phyloP scores from a whole-genome alignment of 2,888 invertebrate species.

The Chrysomela aeneicollis region DNA sequence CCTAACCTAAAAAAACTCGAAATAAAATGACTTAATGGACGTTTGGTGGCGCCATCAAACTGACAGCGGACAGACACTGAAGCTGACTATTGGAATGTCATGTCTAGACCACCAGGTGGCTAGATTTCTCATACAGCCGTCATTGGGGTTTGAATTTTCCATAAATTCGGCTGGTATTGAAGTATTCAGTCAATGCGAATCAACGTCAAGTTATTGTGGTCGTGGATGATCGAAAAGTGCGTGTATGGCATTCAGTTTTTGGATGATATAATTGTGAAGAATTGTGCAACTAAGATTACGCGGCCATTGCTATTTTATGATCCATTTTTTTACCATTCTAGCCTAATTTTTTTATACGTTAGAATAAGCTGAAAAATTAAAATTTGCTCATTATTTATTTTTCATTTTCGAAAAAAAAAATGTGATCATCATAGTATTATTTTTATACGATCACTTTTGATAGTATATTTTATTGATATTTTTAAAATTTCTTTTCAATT shows the following conservation, averaged over 20 bases:
- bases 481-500: too few species aligned
- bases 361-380: neutral
- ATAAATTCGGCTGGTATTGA: too few species aligned
- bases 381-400: slow-evolving; percentile 17
- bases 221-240: neutral
- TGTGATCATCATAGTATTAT: slow-evolving; percentile 2
- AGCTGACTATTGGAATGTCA: too few species aligned
- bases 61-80: too few species aligned
- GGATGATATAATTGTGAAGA: neutral
- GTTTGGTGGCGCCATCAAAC: too few species aligned
- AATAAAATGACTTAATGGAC: too few species aligned
- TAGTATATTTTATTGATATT: neutral
- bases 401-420: neutral
- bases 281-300: slow-evolving; percentile 13
- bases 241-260: neutral
- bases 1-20: too few species aligned
- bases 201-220: too few species aligned
- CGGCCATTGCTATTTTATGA: slow-evolving; percentile 19
- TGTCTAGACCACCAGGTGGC: too few species aligned
- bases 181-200: too few species aligned
- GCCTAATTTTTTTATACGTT: slow-evolving; percentile 17
- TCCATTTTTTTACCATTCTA: slow-evolving; percentile 14
- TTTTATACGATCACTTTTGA: neutral
- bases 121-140: too few species aligned
- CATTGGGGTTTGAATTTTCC: too few species aligned